These are phyloP conservation scores for Thecophora atra DNA, from an alignment of 2,888 invertebrate species.

Conservation along the genomic window DNA sequence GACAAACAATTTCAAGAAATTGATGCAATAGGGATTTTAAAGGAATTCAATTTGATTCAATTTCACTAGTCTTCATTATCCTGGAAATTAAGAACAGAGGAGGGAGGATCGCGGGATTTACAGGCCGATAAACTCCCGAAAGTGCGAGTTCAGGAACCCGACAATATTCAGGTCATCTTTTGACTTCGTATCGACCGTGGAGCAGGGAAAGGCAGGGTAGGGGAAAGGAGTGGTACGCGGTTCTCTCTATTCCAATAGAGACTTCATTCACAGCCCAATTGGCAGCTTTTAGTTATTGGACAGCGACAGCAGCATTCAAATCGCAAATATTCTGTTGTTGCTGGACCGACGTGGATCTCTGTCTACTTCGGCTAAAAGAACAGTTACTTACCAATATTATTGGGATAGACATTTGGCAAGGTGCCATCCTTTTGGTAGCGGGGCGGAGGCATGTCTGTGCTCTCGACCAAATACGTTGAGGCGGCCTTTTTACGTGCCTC, in stretches of 20 bases:
- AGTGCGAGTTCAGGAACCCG: too few species aligned
- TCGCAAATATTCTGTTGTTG: background rate
- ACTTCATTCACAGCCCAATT: background rate
- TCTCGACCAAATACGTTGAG: slow-evolving; percentile 71
- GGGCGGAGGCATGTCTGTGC: slow-evolving; percentile 69
- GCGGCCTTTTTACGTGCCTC: slow-evolving; percentile 68
- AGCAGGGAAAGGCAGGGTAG: too few species aligned
- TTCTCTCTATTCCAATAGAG: background rate
- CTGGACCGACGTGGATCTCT: background rate
- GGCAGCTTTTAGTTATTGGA: background rate
- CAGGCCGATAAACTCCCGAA: background rate
- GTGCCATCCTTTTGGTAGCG: slow-evolving; percentile 71
- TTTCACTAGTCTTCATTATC: background rate
- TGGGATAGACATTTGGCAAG: slow-evolving; percentile 73
- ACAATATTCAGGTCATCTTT: too few species aligned
- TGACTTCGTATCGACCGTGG: too few species aligned
- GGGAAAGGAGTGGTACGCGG: too few species aligned
- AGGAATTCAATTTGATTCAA: background rate
- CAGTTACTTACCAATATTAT: slow-evolving; percentile 68
- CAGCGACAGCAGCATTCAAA: slow-evolving; percentile 6
- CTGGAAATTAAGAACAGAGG: too few species aligned
- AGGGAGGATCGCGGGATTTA: too few species aligned
- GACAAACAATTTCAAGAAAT: background rate
- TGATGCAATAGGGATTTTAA: background rate
- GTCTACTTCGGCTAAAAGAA: background rate